A percentile compares a stretch with the other conserved stretches of the same genome.
These are phyloP conservation scores for Athrips mouffetella DNA, from an alignment of 2,888 invertebrate species.

Conservation along the genomic window DNA sequence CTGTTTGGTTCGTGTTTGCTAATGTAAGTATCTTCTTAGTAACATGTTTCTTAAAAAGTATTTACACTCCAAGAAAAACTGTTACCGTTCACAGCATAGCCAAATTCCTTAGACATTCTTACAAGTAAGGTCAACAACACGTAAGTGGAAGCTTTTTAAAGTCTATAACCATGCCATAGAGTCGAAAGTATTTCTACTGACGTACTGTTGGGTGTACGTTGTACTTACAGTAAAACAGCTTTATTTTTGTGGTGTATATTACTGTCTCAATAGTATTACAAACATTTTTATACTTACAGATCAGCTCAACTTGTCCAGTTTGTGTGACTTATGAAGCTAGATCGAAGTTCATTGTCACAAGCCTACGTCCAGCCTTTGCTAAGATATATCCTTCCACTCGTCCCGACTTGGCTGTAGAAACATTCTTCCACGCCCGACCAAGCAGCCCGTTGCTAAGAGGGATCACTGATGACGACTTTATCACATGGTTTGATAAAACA, in stretches of 20 bases:
- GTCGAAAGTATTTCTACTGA: no score
- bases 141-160: no score
- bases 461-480: constrained; percentile 81
- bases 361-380: constrained; percentile 80
- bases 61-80: no score
- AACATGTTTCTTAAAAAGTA: no score
- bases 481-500: constrained; percentile 82
- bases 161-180: no score
- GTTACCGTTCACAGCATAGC: no score
- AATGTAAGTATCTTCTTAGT: constrained; percentile 76
- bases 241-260: no score
- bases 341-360: constrained; percentile 79
- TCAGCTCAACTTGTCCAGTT: constrained; percentile 78
- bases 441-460: constrained; percentile 80
- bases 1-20: constrained; percentile 82
- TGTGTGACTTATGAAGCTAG: constrained; percentile 80
- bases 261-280: neutral
- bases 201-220: no score
- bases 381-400: constrained; percentile 80
- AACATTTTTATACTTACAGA: constrained; percentile 50
- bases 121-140: no score
- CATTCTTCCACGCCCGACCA: constrained; percentile 80
- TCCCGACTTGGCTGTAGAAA: constrained; percentile 81
- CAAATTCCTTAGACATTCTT: no score
- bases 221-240: no score